Percentiles rank a stretch among this genome's conserved stretches.
Evolutionary conservation across 2,113 vertebrate genomes (phyloP).

Genomic region (Syngnathus typhle): DNA sequence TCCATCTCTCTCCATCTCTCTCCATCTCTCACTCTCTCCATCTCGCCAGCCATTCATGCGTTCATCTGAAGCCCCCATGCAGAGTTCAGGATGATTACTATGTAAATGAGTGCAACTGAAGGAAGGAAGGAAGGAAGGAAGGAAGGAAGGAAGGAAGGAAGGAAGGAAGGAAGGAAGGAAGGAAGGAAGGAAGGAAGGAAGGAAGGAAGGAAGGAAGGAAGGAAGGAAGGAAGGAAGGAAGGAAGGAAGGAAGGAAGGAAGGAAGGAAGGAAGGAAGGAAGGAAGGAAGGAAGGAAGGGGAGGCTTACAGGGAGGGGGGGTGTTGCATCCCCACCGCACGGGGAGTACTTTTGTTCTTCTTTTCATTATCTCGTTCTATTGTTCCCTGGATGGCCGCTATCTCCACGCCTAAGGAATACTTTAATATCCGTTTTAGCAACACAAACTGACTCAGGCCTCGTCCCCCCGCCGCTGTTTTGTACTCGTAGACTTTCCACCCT

Average conservation of each 20-base stretch:
- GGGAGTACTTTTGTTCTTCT: constrained; percentile 78
- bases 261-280: constrained; percentile 36
- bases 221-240: constrained; percentile 43
- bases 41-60: constrained; percentile 24
- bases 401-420: constrained; percentile 73
- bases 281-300: constrained; percentile 49
- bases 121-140: constrained; percentile 51
- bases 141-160: constrained; percentile 48
- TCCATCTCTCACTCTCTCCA: constrained; percentile 30
- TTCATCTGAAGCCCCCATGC: constrained; percentile 60
- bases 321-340: constrained; percentile 61
- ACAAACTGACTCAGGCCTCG: constrained; percentile 48
- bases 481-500: constrained; percentile 14
- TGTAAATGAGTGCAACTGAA: constrained; percentile 76
- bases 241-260: constrained; percentile 42
- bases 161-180: constrained; percentile 42
- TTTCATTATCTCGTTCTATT: constrained; percentile 78
- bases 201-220: constrained; percentile 49
- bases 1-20: constrained; percentile 37
- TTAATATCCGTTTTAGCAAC: constrained; percentile 75
- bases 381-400: constrained; percentile 74
- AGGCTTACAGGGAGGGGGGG: constrained; percentile 36
- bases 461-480: constrained; percentile 21
- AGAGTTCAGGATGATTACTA: constrained; percentile 75
- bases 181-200: background rate